Conservation (phyloP, 1,140 invertebrate genomes). For the Holcopasites calliopsidis region DNA sequence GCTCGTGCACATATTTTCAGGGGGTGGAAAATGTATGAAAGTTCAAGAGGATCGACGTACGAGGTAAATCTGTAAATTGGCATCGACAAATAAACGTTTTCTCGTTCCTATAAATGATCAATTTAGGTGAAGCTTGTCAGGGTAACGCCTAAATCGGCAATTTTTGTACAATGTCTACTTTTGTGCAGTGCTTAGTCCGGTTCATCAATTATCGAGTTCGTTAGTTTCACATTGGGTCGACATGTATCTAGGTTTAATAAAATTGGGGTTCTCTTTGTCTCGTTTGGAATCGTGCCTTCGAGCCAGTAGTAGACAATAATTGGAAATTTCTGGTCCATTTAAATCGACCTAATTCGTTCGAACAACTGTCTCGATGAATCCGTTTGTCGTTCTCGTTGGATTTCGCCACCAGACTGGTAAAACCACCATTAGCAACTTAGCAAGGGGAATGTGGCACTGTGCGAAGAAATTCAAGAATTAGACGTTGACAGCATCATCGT, state of each 20-base stretch:
- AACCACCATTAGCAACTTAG: too few relatives aligned
- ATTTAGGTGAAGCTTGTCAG: background rate
- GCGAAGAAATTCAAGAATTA: slow-evolving; percentile 2
- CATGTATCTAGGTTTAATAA: too few relatives aligned
- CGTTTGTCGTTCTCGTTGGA: slow-evolving; percentile 24
- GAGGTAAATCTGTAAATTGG: background rate
- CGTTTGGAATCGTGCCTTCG: too few relatives aligned
- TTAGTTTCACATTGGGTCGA: too few relatives aligned
- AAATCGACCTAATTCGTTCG: too few relatives aligned
- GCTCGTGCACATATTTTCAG: background rate
- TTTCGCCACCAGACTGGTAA: background rate
- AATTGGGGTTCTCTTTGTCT: too few relatives aligned
- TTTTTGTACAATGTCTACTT: too few relatives aligned
- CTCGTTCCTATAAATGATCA: background rate
- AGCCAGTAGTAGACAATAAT: background rate
- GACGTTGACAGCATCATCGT: background rate
- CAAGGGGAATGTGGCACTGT: slow-evolving; percentile 38
- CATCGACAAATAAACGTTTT: background rate
- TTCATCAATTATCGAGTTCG: background rate
- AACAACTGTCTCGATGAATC: too few relatives aligned
- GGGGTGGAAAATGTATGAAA: background rate
- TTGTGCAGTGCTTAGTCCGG: background rate
- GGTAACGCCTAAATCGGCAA: background rate
- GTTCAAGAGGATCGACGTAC: too few relatives aligned
- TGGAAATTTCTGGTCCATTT: background rate